Conservation (phyloP, 2,113 vertebrate species). For the Gavia stellata region DNA sequence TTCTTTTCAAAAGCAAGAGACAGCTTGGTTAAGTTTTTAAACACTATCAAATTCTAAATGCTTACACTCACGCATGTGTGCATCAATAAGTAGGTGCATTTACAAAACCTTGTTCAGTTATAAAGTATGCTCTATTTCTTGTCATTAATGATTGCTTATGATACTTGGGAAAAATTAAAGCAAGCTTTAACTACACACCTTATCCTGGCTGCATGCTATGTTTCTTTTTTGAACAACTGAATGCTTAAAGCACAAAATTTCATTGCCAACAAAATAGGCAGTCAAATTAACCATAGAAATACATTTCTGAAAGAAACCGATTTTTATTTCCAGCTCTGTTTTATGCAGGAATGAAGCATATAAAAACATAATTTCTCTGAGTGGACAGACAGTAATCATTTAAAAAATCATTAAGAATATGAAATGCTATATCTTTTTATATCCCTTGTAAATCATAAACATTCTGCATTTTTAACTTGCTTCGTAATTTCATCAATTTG, state of each 20-base stretch:
- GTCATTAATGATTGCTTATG: not conserved
- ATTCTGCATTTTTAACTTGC: not conserved
- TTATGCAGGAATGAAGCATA: not conserved
- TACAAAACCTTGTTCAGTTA: not conserved
- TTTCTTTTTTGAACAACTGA: not conserved
- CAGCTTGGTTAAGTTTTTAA: not conserved
- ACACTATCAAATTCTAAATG: not conserved
- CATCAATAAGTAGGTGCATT: not conserved
- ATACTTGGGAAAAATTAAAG: not conserved
- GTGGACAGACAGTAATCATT: not conserved
- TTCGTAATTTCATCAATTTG: not conserved
- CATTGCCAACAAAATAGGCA: not conserved
- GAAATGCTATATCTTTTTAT: not conserved
- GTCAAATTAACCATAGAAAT: not conserved
- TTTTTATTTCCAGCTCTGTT: not conserved
- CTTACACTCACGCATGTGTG: rapidly evolving
- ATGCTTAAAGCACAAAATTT: not conserved
- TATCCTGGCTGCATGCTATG: not conserved
- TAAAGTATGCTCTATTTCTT: not conserved
- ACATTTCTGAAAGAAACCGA: not conserved
- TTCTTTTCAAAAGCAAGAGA: not conserved
- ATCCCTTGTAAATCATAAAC: not conserved
- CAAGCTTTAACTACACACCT: not conserved
- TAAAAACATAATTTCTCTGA: not conserved
- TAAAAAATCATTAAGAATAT: not conserved